phyloP scores from a whole-genome alignment of 2,888 invertebrate species.

The Dasysyrphus tricinctus region DNA sequence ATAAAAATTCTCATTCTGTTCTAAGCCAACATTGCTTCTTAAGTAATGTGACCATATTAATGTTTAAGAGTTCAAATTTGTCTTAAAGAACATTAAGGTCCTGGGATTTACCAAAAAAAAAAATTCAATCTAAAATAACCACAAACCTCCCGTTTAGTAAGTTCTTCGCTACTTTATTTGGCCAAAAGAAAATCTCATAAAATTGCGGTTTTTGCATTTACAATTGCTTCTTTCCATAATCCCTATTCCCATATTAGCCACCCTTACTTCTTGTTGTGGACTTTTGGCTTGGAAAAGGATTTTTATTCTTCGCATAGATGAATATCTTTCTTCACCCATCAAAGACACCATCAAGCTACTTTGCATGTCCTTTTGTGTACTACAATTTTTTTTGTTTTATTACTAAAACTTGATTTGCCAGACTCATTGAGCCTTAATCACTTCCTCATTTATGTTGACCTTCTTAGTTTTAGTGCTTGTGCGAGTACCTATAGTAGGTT shows the following conservation, averaged over 20 bases:
- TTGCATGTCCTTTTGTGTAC: background rate
- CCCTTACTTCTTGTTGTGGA: background rate
- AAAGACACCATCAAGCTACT: conserved; percentile 15
- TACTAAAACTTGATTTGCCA: conserved; percentile 24
- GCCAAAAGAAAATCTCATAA: background rate
- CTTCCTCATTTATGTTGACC: conserved; percentile 33
- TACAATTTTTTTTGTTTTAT: background rate
- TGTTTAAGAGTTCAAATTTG: too few relatives aligned
- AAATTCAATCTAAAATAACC: background rate
- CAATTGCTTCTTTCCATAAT: background rate
- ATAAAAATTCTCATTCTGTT: too few relatives aligned
- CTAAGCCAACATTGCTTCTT: too few relatives aligned
- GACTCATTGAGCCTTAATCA: conserved; percentile 32
- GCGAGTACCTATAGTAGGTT: background rate
- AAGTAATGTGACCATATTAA: too few relatives aligned
- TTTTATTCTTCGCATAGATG: background rate
- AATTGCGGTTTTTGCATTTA: conserved; percentile 2
- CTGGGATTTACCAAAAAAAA: too few relatives aligned
- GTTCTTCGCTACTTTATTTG: too few relatives aligned
- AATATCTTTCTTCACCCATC: background rate
- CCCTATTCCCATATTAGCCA: background rate
- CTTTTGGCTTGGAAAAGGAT: background rate
- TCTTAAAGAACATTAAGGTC: too few relatives aligned
- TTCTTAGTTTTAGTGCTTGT: conserved; percentile 22
- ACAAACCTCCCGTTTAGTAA: background rate